Evolutionary conservation across 2,797 vertebrate genomes (phyloP).

Genomic region (Clamator glandarius): DNA sequence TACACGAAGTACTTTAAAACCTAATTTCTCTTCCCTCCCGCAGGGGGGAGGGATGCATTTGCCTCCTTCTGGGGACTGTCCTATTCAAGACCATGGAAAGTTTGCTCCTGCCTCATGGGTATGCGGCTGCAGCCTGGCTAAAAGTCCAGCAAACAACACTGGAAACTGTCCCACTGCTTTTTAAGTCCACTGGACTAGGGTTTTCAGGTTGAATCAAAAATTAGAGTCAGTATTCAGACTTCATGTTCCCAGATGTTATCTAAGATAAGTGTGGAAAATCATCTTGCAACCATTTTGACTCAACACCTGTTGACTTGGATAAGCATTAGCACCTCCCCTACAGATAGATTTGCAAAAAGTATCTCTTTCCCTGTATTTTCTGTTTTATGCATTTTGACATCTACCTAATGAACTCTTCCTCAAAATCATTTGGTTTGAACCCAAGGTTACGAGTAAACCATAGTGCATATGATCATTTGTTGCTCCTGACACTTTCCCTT

Average conservation of each 20-base stretch:
- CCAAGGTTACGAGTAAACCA: neutral
- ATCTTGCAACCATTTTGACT: neutral
- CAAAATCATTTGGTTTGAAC: neutral
- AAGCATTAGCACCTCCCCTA: neutral
- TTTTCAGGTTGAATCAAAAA: conserved; percentile 13
- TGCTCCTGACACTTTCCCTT: conserved; percentile 10
- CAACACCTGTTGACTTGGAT: neutral
- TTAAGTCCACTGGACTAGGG: neutral
- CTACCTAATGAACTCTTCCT: neutral
- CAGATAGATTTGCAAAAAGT: neutral
- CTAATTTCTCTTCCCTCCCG: conserved; percentile 44
- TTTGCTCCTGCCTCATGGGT: accelerated
- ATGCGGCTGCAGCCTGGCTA: accelerated
- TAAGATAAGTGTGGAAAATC: neutral
- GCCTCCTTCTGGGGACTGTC: neutral
- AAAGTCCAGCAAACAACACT: neutral
- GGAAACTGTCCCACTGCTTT: neutral
- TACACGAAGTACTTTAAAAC: conserved; percentile 35
- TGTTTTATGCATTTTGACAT: neutral
- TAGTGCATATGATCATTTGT: neutral
- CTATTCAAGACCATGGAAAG: neutral
- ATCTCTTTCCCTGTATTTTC: neutral
- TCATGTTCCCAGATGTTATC: neutral
- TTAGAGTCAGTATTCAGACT: no score
- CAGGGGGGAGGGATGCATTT: conserved; percentile 28